These are phyloP conservation scores for Discoglossus pictus DNA, from an alignment of 2,797 vertebrate genomes.

Conservation along the genomic window DNA sequence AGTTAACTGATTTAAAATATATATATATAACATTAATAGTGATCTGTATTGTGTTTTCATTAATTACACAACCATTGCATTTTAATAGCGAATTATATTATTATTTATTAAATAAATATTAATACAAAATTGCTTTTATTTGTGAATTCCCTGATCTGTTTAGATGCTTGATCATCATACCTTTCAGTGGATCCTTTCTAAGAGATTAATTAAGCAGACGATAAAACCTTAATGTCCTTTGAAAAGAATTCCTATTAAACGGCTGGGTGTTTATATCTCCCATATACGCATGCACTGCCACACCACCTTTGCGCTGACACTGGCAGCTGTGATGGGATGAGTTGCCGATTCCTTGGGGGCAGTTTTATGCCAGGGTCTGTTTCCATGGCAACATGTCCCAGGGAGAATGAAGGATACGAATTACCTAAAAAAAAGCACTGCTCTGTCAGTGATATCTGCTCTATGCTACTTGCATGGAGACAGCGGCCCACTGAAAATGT, in stretches of 20 bases:
- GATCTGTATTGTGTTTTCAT: no score
- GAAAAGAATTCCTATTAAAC: slow-evolving; percentile 15
- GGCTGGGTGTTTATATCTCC: slow-evolving; percentile 6
- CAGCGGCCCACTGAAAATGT: slow-evolving; percentile 4
- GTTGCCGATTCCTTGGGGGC: slow-evolving; percentile 40
- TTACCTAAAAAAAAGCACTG: slow-evolving; percentile 20
- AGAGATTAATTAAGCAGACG: no score
- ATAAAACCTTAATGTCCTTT: no score
- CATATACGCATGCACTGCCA: slow-evolving; percentile 22
- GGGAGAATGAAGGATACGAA: slow-evolving; percentile 24
- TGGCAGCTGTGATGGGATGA: slow-evolving; percentile 38
- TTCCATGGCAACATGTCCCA: slow-evolving; percentile 28
- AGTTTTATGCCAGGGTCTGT: slow-evolving; percentile 12
- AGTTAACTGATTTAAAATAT: no score
- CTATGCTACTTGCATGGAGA: slow-evolving; percentile 26
- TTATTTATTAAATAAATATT: no score
- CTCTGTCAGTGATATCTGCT: slow-evolving; percentile 19
- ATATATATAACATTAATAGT: no score
- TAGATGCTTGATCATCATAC: no score
- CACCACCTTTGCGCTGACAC: slow-evolving; percentile 33
- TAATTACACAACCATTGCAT: no score
- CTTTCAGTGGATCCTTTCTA: no score
- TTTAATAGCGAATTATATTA: no score
- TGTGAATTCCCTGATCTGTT: no score
- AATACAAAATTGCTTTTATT: no score